Evolutionary conservation across 2,797 vertebrate species (phyloP).

Genomic region (Labroides dimidiatus): DNA sequence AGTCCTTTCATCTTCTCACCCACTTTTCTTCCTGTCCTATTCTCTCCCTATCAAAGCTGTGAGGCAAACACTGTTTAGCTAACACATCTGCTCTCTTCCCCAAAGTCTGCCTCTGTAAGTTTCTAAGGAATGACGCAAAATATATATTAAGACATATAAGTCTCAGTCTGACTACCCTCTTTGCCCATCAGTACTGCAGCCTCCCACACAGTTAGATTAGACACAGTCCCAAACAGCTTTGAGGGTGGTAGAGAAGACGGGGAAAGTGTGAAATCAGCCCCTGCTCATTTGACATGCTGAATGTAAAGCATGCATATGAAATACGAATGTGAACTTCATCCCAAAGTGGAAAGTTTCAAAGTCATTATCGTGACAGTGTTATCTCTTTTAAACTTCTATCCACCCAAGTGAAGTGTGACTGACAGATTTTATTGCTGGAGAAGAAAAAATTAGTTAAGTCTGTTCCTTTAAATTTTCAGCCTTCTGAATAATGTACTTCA

Average conservation of each 20-base stretch:
- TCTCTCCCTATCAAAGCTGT: slow-evolving; percentile 16
- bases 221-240: slow-evolving; percentile 15
- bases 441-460: not conserved
- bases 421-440: not conserved
- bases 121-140: slow-evolving; percentile 9
- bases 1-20: slow-evolving; percentile 29
- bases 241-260: slow-evolving; percentile 27
- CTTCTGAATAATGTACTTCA: not conserved
- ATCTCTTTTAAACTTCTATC: not conserved
- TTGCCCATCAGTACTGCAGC: slow-evolving; percentile 25
- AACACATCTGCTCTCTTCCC: slow-evolving; percentile 16
- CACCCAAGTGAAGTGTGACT: not conserved
- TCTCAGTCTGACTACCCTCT: slow-evolving; percentile 10
- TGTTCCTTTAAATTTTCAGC: not conserved
- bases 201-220: slow-evolving; percentile 42
- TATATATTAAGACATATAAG: slow-evolving; percentile 19
- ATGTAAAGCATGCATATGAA: slow-evolving; percentile 13
- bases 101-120: slow-evolving; percentile 16
- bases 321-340: slow-evolving; percentile 3
- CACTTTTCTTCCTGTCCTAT: slow-evolving; percentile 13
- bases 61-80: slow-evolving; percentile 22
- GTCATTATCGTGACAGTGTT: slow-evolving; percentile 1
- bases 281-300: slow-evolving; percentile 26
- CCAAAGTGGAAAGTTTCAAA: slow-evolving; percentile 27
- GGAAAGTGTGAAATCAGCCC: slow-evolving; percentile 32